These are phyloP conservation scores for Athripsodes cinereus DNA, from an alignment of 2,888 invertebrate genomes.

Conservation along the genomic window DNA sequence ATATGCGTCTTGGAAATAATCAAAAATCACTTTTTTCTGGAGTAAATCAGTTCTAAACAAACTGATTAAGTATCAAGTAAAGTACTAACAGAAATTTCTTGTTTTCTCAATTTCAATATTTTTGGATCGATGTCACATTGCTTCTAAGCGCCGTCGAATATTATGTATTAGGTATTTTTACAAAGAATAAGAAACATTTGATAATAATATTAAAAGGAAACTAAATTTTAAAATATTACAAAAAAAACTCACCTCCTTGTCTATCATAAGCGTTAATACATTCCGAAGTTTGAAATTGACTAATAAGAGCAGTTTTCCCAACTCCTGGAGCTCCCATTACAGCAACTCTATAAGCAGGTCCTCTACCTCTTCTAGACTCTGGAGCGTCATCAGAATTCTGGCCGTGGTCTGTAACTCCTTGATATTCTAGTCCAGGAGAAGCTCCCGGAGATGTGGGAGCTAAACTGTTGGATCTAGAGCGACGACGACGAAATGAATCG, in stretches of 20 bases:
- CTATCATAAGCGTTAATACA: constrained; percentile 91
- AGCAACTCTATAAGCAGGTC: constrained; percentile 57
- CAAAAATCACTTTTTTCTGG: too few relatives aligned
- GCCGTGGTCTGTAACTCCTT: constrained; percentile 33
- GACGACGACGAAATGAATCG: constrained; percentile 83
- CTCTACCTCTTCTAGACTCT: constrained; percentile 19
- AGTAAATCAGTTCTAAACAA: too few relatives aligned
- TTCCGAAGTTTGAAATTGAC: constrained; percentile 89
- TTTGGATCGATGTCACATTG: too few relatives aligned
- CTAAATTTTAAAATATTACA: not conserved
- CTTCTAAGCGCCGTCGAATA: too few relatives aligned
- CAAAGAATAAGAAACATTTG: too few relatives aligned
- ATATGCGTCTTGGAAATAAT: too few relatives aligned
- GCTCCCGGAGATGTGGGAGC: constrained; percentile 49
- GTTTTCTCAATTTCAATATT: too few relatives aligned
- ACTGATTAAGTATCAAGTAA: too few relatives aligned
- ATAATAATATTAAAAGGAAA: too few relatives aligned
- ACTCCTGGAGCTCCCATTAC: constrained; percentile 76
- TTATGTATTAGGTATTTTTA: too few relatives aligned
- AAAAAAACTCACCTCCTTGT: constrained; percentile 59
- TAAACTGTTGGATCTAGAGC: constrained; percentile 77
- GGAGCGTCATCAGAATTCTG: constrained; percentile 52
- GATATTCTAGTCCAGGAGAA: constrained; percentile 20
- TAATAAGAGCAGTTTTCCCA: constrained; percentile 79
- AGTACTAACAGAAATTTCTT: too few relatives aligned